Evolutionary conservation across 2,113 vertebrate genomes (phyloP).

Genomic region (Chaenogobius annularis): DNA sequence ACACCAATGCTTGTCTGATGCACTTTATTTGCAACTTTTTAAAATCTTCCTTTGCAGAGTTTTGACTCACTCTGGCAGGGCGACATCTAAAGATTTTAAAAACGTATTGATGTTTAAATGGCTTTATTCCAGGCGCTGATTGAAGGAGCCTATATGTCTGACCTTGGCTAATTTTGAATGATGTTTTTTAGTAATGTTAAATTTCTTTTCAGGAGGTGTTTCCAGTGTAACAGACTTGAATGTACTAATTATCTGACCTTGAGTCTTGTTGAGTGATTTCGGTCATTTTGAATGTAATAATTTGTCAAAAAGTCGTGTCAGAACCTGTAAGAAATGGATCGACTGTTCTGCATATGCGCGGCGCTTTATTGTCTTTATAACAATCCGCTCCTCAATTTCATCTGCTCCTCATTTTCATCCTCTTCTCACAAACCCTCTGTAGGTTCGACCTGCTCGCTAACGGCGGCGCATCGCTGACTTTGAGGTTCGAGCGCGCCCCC

Average conservation of each 20-base stretch:
- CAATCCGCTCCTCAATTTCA: constrained; percentile 43
- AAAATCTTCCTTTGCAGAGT: constrained; percentile 46
- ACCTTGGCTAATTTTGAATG: background rate
- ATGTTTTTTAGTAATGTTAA: constrained; percentile 31
- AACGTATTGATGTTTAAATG: constrained; percentile 39
- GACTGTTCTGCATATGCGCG: constrained; percentile 2
- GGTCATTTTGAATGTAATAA: background rate
- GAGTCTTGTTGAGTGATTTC: constrained; percentile 24
- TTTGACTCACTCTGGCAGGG: constrained; percentile 26
- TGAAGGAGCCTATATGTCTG: background rate
- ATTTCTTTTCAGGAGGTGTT: constrained; percentile 58
- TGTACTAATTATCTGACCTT: constrained; percentile 27
- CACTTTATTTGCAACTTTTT: constrained; percentile 10
- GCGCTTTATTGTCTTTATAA: constrained; percentile 39
- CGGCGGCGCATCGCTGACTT: constrained; percentile 90
- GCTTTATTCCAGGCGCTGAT: constrained; percentile 59
- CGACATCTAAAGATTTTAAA: constrained; percentile 19
- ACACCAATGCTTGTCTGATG: constrained; percentile 30
- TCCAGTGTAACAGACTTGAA: constrained; percentile 35
- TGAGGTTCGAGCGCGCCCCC: constrained; percentile 94
- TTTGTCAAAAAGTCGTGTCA: background rate
- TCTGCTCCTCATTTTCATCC: constrained; percentile 62
- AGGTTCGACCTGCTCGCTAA: constrained; percentile 98
- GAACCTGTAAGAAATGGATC: background rate
- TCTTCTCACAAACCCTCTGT: constrained; percentile 65